Conservation (phyloP, 2,113 vertebrate genomes). For the Nothoprocta perdicaria region DNA sequence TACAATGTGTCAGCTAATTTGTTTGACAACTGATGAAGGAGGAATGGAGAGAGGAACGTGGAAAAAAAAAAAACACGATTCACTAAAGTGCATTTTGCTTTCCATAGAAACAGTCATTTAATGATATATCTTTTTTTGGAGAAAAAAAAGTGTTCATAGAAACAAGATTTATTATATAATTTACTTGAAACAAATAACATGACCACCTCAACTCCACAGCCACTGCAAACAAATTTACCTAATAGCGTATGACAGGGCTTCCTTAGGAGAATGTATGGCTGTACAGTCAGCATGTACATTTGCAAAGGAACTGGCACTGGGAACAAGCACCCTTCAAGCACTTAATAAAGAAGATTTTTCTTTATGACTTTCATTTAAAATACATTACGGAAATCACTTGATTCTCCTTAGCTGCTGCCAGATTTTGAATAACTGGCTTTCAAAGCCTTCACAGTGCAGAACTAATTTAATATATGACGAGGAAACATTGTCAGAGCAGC, state of each 20-base stretch:
- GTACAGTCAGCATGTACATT: conserved; percentile 1
- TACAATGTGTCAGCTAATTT: conserved; percentile 4
- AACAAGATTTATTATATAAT: background rate
- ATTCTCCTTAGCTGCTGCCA: conserved; percentile 44
- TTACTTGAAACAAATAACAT: conserved; percentile 31
- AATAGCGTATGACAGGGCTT: conserved; percentile 43
- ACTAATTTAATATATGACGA: conserved; percentile 34
- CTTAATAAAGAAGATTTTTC: conserved; percentile 66
- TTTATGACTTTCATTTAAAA: conserved; percentile 74
- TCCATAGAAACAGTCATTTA: background rate
- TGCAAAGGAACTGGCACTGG: conserved; percentile 4
- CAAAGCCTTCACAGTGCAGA: conserved; percentile 4
- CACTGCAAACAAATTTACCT: conserved; percentile 65
- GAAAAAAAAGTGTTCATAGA: conserved; percentile 9
- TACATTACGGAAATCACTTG: conserved; percentile 64
- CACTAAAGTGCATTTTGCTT: background rate
- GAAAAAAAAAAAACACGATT: background rate
- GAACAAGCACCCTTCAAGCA: conserved; percentile 35
- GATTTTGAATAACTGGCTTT: conserved; percentile 48
- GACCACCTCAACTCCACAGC: conserved; percentile 6
- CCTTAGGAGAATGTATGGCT: conserved; percentile 1
- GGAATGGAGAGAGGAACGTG: background rate
- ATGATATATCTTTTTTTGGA: background rate
- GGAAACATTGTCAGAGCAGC: conserved; percentile 5
- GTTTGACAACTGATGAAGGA: background rate